Conservation (phyloP, 1,140 invertebrate genomes). For the Archivesica marissinica region DNA sequence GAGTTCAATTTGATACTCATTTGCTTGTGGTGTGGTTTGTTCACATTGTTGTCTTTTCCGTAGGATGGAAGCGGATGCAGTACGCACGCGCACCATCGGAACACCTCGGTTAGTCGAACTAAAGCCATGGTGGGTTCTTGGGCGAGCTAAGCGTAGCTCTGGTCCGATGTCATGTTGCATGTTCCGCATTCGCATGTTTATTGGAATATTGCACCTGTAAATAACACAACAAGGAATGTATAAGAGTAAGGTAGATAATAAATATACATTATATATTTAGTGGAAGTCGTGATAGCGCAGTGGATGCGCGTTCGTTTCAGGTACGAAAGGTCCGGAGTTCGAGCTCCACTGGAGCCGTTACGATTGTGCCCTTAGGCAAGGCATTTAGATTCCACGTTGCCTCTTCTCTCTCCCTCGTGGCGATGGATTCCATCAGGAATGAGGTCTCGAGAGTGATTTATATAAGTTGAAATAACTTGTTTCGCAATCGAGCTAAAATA, state of each 20-base stretch:
- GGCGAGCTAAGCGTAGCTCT: slow-evolving; percentile 59
- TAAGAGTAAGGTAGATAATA: neutral
- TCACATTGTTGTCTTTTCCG: neutral
- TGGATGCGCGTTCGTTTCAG: neutral
- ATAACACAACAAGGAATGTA: neutral
- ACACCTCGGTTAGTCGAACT: neutral
- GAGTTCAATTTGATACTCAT: slow-evolving; percentile 72
- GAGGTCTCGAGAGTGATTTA: too few relatives aligned
- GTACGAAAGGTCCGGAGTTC: neutral
- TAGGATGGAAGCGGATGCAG: neutral
- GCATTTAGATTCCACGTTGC: too few relatives aligned
- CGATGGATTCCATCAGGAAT: too few relatives aligned
- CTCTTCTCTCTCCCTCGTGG: too few relatives aligned
- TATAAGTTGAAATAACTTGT: too few relatives aligned
- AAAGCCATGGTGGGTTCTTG: slow-evolving; percentile 60
- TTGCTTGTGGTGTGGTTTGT: slow-evolving; percentile 26
- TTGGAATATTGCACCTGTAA: neutral
- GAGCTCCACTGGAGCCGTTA: too few relatives aligned
- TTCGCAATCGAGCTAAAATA: too few relatives aligned
- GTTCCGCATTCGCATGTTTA: neutral
- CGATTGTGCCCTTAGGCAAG: too few relatives aligned
- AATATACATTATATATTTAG: neutral
- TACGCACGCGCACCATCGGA: neutral
- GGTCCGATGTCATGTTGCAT: slow-evolving; percentile 71
- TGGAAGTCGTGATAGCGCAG: neutral